These are phyloP conservation scores for Neostethus bicornis DNA, from an alignment of 2,797 vertebrate genomes.

Conservation along the genomic window DNA sequence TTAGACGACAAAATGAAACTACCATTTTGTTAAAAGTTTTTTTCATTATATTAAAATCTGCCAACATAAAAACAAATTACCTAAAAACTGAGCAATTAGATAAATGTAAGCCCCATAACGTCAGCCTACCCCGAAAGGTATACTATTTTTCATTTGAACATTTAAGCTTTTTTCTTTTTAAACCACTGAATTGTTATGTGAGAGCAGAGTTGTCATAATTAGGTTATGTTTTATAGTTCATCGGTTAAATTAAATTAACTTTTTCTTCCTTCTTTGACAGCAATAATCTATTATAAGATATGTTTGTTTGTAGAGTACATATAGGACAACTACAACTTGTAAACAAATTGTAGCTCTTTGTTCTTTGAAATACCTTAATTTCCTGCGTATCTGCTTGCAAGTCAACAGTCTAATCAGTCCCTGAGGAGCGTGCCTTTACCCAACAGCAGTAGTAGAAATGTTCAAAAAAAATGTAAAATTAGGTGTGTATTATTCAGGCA, in stretches of 20 bases:
- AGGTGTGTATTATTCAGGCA: constrained; percentile 72
- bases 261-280: constrained; percentile 1
- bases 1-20: too few species aligned
- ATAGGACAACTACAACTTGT: constrained; percentile 56
- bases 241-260: neutral
- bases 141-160: neutral
- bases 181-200: neutral
- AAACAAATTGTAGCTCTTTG: constrained; percentile 60
- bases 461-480: constrained; percentile 59
- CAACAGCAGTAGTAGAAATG: constrained; percentile 53
- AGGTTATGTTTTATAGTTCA: neutral
- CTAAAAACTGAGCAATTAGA: neutral
- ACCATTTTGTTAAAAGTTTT: too few species aligned
- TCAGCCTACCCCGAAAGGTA: neutral
- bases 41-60: too few species aligned
- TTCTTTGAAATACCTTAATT: constrained; percentile 69
- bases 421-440: constrained; percentile 46
- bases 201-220: neutral
- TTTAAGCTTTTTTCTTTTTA: neutral
- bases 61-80: too few species aligned
- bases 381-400: constrained; percentile 63
- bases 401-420: constrained; percentile 66
- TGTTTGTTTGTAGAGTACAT: constrained; percentile 51
- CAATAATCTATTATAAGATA: constrained; percentile 22
- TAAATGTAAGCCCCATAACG: neutral